These are phyloP conservation scores for Odontocerum albicorne DNA, from an alignment of 2,888 invertebrate genomes.

Conservation along the genomic window DNA sequence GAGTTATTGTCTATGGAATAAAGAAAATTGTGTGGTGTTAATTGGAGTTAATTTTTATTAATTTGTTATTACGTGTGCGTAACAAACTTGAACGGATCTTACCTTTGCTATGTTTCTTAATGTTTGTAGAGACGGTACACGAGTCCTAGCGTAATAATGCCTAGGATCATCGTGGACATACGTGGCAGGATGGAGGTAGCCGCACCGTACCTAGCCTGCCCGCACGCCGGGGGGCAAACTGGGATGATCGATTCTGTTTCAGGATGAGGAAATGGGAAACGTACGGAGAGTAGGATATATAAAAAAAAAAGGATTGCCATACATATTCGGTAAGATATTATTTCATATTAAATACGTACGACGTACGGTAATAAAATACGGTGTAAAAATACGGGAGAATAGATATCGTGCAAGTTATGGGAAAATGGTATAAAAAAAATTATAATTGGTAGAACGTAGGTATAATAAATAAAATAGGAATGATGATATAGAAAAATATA, in stretches of 20 bases:
- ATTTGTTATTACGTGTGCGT: background rate
- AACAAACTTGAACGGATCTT: background rate
- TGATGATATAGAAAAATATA: background rate
- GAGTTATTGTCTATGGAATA: too few species aligned
- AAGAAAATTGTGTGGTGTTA: background rate
- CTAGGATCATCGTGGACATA: constrained; percentile 38
- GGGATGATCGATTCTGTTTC: constrained; percentile 83
- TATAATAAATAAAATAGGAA: too few species aligned
- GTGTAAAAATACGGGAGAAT: background rate
- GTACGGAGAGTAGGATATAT: too few species aligned
- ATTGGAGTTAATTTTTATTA: background rate
- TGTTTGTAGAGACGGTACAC: constrained; percentile 28
- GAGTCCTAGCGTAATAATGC: constrained; percentile 38
- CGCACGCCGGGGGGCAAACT: constrained; percentile 92
- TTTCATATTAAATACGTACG: too few species aligned
- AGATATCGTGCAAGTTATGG: background rate
- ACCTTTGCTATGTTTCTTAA: too few species aligned
- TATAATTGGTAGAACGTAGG: background rate
- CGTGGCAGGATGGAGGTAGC: constrained; percentile 51
- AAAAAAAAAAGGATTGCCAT: background rate
- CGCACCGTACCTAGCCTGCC: constrained; percentile 64
- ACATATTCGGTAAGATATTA: background rate
- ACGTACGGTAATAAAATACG: too few species aligned
- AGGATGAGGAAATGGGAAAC: constrained; percentile 36
- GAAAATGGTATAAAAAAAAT: background rate